phyloP scores from a whole-genome alignment of 2,888 invertebrate genomes.

The Drosophila helvetica region DNA sequence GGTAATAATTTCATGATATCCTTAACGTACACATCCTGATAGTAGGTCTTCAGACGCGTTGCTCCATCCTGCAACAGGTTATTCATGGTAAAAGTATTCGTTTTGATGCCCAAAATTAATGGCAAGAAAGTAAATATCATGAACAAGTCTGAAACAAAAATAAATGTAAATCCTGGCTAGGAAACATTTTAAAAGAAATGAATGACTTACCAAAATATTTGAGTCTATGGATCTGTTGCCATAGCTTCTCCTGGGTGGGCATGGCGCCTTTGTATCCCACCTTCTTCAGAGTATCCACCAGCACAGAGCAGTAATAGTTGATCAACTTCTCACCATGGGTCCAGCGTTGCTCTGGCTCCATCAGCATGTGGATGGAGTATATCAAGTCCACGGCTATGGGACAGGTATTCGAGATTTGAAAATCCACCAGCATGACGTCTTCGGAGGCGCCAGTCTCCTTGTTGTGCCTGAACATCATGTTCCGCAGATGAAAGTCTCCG shows the following conservation, averaged over 20 bases:
- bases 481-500: slow-evolving; percentile 64
- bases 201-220: slow-evolving; percentile 54
- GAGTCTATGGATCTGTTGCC: slow-evolving; percentile 50
- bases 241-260: slow-evolving; percentile 60
- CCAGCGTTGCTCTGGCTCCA: slow-evolving; percentile 55
- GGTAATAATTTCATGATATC: slow-evolving; percentile 40
- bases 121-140: slow-evolving; percentile 36
- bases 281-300: slow-evolving; percentile 57
- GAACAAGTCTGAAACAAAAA: slow-evolving; percentile 31
- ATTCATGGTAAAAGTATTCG: slow-evolving; percentile 4
- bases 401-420: slow-evolving; percentile 56
- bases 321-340: slow-evolving; percentile 54
- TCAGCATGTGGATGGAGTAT: slow-evolving; percentile 64
- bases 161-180: too few species aligned
- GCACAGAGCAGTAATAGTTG: slow-evolving; percentile 60
- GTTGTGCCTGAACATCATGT: slow-evolving; percentile 55
- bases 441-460: slow-evolving; percentile 20
- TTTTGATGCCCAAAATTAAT: slow-evolving; percentile 19
- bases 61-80: slow-evolving; percentile 24
- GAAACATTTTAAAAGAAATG: neutral
- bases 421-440: slow-evolving; percentile 65
- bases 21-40: slow-evolving; percentile 16
- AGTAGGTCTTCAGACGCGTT: slow-evolving; percentile 24
- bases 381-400: slow-evolving; percentile 57
- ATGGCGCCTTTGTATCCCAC: slow-evolving; percentile 60